These are phyloP conservation scores for Chrysina gloriosa DNA, from an alignment of 2,888 invertebrate genomes.

Conservation along the genomic window DNA sequence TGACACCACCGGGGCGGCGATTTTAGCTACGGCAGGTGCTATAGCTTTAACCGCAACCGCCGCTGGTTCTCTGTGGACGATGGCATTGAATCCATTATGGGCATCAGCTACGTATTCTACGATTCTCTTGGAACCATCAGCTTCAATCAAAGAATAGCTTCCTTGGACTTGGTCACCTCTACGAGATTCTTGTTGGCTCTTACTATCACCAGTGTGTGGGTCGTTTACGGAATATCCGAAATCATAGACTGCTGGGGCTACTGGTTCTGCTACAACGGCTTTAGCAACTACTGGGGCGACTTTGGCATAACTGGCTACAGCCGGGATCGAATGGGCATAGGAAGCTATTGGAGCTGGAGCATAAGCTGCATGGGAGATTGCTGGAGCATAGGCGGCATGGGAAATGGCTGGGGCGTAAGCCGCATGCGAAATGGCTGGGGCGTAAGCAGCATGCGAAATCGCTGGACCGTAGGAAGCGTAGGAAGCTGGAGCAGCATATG, in stretches of 20 bases:
- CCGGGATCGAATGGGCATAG: conserved; percentile 51
- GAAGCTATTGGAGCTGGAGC: conserved; percentile 53
- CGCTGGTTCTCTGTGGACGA: conserved; percentile 67
- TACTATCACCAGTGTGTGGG: conserved; percentile 68
- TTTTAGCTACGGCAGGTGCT: conserved; percentile 40
- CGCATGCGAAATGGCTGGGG: conserved; percentile 34
- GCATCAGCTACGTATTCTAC: conserved; percentile 69
- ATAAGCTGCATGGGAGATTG: conserved; percentile 52
- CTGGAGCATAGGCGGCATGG: conserved; percentile 59
- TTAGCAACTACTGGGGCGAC: conserved; percentile 56
- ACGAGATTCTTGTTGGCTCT: conserved; percentile 67
- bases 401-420: conserved; percentile 38
- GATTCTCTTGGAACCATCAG: conserved; percentile 67
- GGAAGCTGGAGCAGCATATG: conserved; percentile 39
- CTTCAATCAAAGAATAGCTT: conserved; percentile 67
- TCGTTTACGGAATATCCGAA: conserved; percentile 66
- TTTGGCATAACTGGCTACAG: conserved; percentile 46
- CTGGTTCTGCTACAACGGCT: conserved; percentile 61
- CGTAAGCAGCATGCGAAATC: conserved; percentile 41
- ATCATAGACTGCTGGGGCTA: conserved; percentile 66
- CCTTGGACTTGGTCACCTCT: conserved; percentile 68
- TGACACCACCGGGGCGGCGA: conserved; percentile 54
- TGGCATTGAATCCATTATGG: conserved; percentile 68
- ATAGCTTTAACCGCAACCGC: conserved; percentile 56
- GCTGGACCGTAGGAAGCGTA: conserved; percentile 43